phyloP scores from a whole-genome alignment of 2,113 vertebrate genomes.

The Rhinopomastus cyanomelas region DNA sequence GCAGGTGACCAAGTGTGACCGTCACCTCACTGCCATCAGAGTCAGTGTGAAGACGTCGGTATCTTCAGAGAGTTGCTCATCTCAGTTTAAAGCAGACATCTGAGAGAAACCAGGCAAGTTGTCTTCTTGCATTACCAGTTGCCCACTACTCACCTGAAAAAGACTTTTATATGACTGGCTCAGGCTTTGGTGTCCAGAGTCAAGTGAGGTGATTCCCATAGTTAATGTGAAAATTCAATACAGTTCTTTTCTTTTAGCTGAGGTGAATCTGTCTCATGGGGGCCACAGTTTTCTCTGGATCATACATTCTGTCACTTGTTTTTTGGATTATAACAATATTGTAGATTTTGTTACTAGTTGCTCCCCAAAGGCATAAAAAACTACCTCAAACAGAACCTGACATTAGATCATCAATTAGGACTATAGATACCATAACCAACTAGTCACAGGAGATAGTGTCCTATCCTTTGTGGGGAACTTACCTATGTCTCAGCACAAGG shows the following conservation, averaged over 20 bases:
- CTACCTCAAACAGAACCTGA: neutral
- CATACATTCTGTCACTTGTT: neutral
- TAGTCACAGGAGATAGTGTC: fast-evolving
- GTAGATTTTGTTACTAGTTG: neutral
- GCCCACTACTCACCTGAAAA: neutral
- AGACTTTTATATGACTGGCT: neutral
- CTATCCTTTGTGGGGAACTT: neutral
- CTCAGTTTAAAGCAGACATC: neutral
- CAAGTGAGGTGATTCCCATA: neutral
- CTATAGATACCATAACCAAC: neutral
- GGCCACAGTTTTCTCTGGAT: neutral
- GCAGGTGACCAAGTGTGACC: neutral
- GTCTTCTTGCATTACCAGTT: neutral
- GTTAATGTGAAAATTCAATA: neutral
- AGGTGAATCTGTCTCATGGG: neutral
- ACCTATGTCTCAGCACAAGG: neutral
- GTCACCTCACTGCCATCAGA: neutral
- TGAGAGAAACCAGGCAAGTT: neutral
- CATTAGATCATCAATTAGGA: neutral
- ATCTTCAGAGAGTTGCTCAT: neutral
- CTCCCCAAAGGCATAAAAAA: neutral
- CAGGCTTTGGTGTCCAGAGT: neutral
- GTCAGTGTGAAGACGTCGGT: neutral
- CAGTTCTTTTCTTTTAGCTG: neutral
- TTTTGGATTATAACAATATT: fast-evolving